phyloP scores from a whole-genome alignment of 1,140 invertebrate species.

The Monomorium pharaonis region DNA sequence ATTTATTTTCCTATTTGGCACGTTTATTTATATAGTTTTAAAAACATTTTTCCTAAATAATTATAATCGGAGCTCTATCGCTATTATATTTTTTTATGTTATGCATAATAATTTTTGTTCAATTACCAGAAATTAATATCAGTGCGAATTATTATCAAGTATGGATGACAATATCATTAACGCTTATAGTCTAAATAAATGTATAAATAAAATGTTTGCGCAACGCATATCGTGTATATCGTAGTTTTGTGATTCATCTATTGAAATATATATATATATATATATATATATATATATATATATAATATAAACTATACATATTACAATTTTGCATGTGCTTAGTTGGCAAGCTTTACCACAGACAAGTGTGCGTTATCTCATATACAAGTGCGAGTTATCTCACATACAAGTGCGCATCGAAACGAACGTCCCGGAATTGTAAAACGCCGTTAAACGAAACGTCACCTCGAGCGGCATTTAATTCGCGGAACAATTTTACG shows the following conservation, averaged over 20 bases:
- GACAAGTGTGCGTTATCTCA: not conserved
- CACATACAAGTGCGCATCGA: not conserved
- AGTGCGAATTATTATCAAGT: not conserved
- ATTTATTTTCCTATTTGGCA: not conserved
- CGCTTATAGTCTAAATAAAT: not conserved
- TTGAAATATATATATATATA: not conserved
- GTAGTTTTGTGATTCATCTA: slow-evolving; percentile 16
- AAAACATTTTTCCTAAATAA: not conserved
- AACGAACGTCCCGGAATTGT: not conserved
- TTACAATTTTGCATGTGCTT: not conserved
- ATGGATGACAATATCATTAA: not conserved
- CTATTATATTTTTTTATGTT: not conserved
- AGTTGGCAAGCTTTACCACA: slow-evolving; percentile 4
- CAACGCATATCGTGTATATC: not conserved
- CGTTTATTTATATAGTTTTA: not conserved
- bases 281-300: not conserved
- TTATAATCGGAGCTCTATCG: not conserved
- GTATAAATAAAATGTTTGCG: slow-evolving; percentile 2
- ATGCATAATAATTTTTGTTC: too few species aligned
- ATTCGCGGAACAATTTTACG: slow-evolving; percentile 11
- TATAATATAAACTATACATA: not conserved
- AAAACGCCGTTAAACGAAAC: not conserved
- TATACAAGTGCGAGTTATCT: not conserved
- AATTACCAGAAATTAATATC: not conserved
- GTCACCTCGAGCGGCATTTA: not conserved